Conservation (phyloP, 92 coral and sea anemone species). For the Zoanthus sociatus region DNA sequence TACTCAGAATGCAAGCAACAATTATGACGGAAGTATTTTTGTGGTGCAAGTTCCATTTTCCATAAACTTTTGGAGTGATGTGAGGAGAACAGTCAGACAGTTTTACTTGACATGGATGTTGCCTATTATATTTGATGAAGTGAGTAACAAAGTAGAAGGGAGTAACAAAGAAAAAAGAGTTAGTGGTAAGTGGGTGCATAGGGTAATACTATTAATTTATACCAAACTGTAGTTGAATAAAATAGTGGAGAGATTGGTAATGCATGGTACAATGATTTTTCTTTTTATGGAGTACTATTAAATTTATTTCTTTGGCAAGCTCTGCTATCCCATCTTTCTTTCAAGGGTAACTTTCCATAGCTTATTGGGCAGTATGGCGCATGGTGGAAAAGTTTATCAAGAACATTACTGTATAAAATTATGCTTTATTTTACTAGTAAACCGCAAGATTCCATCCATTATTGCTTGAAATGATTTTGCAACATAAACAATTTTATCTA, state of each 20-base stretch:
- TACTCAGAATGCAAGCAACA: constrained; percentile 28
- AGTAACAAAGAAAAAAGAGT: not conserved
- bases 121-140: constrained; percentile 6
- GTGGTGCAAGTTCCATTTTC: constrained; percentile 5
- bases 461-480: constrained; percentile 6
- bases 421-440: constrained; percentile 5
- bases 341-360: constrained; percentile 4
- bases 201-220: too few relatives aligned
- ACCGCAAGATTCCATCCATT: constrained; percentile 3
- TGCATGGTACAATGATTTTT: too few relatives aligned
- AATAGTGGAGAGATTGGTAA: too few relatives aligned
- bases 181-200: not conserved
- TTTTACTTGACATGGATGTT: constrained; percentile 6
- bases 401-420: not conserved
- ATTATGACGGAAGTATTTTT: not conserved
- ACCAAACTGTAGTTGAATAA: too few relatives aligned
- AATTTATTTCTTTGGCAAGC: constrained; percentile 2
- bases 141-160: not conserved
- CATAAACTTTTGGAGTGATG: not conserved
- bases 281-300: constrained; percentile 11
- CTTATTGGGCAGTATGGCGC: constrained; percentile 10
- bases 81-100: constrained; percentile 6
- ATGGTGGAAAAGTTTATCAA: constrained; percentile 4
- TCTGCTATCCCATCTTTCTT: constrained; percentile 1
- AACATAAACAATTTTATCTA: not conserved